phyloP scores from a whole-genome alignment of 2,888 invertebrate species.

The Ochropleura leucogaster region DNA sequence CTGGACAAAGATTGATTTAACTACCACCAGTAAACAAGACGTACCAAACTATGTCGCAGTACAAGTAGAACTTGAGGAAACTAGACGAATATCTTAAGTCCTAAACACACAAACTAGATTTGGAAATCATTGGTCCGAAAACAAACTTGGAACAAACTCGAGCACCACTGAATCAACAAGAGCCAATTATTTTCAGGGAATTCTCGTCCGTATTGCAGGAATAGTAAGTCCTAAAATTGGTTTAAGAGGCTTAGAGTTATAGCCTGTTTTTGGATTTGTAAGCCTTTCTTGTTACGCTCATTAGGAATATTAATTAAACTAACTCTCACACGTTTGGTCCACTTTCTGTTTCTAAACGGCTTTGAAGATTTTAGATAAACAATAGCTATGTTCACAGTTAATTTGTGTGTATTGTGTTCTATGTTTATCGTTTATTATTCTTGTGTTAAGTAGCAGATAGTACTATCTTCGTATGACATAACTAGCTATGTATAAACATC shows the following conservation, averaged over 20 bases:
- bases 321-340: constrained; percentile 62
- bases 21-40: constrained; percentile 43
- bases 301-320: constrained; percentile 73
- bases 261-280: constrained; percentile 11
- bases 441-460: background rate
- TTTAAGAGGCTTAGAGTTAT: background rate
- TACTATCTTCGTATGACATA: too few relatives aligned
- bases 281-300: constrained; percentile 55
- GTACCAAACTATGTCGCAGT: constrained; percentile 49
- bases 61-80: constrained; percentile 67
- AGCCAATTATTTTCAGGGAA: constrained; percentile 35
- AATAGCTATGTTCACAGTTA: constrained; percentile 22
- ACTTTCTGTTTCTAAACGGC: constrained; percentile 53
- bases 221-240: constrained; percentile 9
- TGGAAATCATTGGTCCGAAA: constrained; percentile 76
- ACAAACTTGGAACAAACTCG: constrained; percentile 70
- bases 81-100: constrained; percentile 74
- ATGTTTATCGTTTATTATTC: background rate
- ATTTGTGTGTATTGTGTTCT: constrained; percentile 18
- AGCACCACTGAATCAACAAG: constrained; percentile 42
- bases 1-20: constrained; percentile 53
- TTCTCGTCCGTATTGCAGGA: constrained; percentile 41
- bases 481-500: too few relatives aligned
- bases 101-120: constrained; percentile 82
- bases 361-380: constrained; percentile 55